Evolutionary conservation across 2,888 invertebrate genomes (phyloP).

Genomic region (Cristatella mucedo): DNA sequence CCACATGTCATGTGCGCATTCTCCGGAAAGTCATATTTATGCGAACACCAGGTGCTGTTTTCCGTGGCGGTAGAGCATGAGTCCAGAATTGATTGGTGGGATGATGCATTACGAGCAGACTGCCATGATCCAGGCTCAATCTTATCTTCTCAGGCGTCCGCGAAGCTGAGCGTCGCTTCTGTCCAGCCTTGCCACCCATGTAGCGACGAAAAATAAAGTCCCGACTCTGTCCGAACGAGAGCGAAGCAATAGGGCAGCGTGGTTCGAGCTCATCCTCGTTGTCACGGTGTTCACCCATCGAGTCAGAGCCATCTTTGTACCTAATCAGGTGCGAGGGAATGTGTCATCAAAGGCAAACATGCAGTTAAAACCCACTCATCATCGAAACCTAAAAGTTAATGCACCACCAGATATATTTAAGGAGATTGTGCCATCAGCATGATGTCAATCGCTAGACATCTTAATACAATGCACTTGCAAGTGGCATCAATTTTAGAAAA

Average conservation of each 20-base stretch:
- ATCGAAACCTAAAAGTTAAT: too few relatives aligned
- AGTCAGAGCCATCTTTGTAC: conserved; percentile 51
- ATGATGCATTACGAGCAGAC: conserved; percentile 52
- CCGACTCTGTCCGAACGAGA: conserved; percentile 50
- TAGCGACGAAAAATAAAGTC: conserved; percentile 49
- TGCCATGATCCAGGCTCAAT: conserved; percentile 49
- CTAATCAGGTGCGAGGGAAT: too few relatives aligned
- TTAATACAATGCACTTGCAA: too few relatives aligned
- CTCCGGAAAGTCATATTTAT: conserved; percentile 52
- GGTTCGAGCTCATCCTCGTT: conserved; percentile 52
- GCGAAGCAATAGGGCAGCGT: conserved; percentile 49
- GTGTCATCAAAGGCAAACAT: too few relatives aligned
- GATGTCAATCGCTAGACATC: too few relatives aligned
- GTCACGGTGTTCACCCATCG: conserved; percentile 56
- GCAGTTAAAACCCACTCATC: too few relatives aligned
- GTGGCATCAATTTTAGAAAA: too few relatives aligned
- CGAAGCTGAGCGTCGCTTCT: conserved; percentile 26
- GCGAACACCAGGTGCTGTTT: conserved; percentile 44
- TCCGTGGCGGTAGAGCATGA: conserved; percentile 50
- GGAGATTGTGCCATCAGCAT: too few relatives aligned
- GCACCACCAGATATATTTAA: too few relatives aligned
- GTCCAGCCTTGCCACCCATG: too few relatives aligned
- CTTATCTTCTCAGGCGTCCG: conserved; percentile 28
- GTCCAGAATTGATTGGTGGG: conserved; percentile 57
- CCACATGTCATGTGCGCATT: too few relatives aligned